Conservation (phyloP, 2,888 invertebrate species). For the Aleiodes leptofemur region DNA sequence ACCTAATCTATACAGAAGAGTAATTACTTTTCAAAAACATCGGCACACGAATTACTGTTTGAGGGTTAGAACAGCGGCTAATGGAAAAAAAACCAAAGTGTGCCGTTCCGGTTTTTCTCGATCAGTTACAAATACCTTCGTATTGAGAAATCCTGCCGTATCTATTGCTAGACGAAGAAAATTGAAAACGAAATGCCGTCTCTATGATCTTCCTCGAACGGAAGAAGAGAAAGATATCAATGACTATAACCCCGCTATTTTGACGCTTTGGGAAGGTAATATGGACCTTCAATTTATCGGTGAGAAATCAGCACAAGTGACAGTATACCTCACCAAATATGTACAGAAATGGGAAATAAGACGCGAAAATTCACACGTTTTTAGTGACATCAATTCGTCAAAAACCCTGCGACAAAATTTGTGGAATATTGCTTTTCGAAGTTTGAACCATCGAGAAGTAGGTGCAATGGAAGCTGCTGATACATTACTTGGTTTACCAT, state of each 20-base stretch:
- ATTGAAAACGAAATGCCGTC: too few relatives aligned
- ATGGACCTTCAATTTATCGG: constrained; percentile 49
- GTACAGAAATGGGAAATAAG: constrained; percentile 42
- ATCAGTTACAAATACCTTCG: too few relatives aligned
- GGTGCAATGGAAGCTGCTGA: constrained; percentile 67
- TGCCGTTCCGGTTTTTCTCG: too few relatives aligned
- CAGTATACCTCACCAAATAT: constrained; percentile 64
- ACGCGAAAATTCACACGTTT: neutral
- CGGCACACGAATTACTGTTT: too few relatives aligned
- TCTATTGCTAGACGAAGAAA: too few relatives aligned
- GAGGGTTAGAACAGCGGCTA: too few relatives aligned
- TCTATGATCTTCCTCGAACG: constrained; percentile 25
- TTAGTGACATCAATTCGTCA: constrained; percentile 59
- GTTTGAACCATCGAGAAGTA: constrained; percentile 63
- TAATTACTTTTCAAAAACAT: too few relatives aligned
- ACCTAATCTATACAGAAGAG: too few relatives aligned
- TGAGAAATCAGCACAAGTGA: constrained; percentile 60
- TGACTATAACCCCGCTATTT: constrained; percentile 44
- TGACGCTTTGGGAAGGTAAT: constrained; percentile 41
- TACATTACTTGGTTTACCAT: constrained; percentile 62
- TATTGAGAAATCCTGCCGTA: too few relatives aligned
- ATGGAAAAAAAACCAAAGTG: too few relatives aligned
- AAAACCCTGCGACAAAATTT: constrained; percentile 60
- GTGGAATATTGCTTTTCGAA: constrained; percentile 62
- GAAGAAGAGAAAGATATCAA: constrained; percentile 30